A percentile compares a stretch with the other conserved stretches of the same genome.
Conservation (phyloP, 2,113 vertebrate species). For the Globicephala melas region DNA sequence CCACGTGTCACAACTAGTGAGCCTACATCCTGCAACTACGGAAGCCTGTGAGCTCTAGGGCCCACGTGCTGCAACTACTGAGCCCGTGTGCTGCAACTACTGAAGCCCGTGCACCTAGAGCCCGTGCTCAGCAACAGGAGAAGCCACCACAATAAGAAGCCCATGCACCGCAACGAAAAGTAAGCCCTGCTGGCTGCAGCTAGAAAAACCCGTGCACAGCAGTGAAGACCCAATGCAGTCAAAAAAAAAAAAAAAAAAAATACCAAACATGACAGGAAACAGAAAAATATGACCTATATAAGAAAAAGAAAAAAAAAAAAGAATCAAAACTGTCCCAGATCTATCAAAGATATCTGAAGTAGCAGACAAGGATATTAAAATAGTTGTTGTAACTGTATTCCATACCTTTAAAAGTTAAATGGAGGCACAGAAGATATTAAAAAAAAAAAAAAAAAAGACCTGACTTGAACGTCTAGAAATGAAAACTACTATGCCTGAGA, state of each 20-base stretch:
- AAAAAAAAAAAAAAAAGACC: background rate
- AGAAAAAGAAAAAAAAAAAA: background rate
- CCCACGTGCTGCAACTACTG: too few species aligned
- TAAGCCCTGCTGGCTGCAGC: too few species aligned
- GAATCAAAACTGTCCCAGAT: background rate
- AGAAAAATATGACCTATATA: background rate
- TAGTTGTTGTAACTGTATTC: background rate
- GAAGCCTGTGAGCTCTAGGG: too few species aligned
- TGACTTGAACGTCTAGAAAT: background rate
- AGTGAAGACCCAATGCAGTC: too few species aligned
- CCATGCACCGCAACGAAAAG: too few species aligned
- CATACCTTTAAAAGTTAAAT: background rate
- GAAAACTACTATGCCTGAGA: background rate
- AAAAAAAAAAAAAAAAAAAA: background rate
- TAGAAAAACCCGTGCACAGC: too few species aligned
- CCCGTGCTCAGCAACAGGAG: too few species aligned
- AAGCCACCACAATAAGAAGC: too few species aligned
- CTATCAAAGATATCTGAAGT: background rate
- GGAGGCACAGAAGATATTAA: background rate
- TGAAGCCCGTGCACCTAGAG: too few species aligned
- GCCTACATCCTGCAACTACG: too few species aligned
- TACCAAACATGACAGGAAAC: background rate
- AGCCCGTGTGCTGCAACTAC: too few species aligned
- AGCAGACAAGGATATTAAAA: background rate
- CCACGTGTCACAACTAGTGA: too few species aligned